Conservation (phyloP, 2,888 invertebrate species). For the Ophion ellenae region DNA sequence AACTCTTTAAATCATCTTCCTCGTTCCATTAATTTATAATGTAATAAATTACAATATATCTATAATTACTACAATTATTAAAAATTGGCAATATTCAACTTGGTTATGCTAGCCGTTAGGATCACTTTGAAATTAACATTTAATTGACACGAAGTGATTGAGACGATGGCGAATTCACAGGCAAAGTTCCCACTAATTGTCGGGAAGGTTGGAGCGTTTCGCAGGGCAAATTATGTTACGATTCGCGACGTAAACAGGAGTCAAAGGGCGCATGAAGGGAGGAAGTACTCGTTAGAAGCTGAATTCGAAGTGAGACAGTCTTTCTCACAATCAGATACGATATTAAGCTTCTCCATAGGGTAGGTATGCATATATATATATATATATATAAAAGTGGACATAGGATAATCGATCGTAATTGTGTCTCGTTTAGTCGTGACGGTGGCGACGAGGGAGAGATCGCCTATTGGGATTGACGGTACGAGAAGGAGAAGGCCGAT, state of each 20-base stretch:
- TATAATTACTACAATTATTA: background rate
- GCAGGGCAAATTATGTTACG: background rate
- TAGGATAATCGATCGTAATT: constrained; percentile 73
- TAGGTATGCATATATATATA: background rate
- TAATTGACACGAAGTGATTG: background rate
- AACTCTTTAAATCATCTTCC: background rate
- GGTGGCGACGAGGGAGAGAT: constrained; percentile 57
- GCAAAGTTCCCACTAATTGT: background rate
- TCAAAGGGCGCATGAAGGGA: background rate
- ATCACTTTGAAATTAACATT: background rate
- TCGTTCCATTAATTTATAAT: background rate
- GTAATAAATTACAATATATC: background rate
- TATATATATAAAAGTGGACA: constrained; percentile 28
- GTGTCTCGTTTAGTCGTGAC: constrained; percentile 68
- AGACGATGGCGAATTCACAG: background rate
- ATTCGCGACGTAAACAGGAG: background rate
- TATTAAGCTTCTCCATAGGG: background rate
- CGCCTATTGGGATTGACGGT: constrained; percentile 55
- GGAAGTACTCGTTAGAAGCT: background rate
- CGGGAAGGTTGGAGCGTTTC: background rate
- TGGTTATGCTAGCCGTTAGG: background rate
- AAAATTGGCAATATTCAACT: background rate
- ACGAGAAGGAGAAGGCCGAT: constrained; percentile 49
- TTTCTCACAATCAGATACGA: background rate
- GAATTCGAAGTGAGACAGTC: background rate